Base-by-base conservation (phyloP, 2,113 vertebrate genomes). In the Phoxinus phoxinus region DNA sequence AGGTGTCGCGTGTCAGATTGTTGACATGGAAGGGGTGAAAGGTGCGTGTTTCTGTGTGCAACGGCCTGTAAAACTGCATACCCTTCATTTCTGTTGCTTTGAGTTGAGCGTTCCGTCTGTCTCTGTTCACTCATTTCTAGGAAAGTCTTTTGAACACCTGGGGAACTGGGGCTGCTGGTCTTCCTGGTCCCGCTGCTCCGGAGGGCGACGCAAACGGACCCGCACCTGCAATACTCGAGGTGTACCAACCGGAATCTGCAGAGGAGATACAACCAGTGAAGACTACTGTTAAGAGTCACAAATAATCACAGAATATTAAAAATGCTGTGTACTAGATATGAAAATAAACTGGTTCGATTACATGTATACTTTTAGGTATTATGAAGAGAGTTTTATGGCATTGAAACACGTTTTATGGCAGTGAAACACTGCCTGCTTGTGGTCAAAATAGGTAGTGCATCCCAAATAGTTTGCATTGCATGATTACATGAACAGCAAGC, bases 131-230 rank as follows among this genome's bases (percentile, higher is more conserved):
- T 37, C 27, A 27, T 23, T 51, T 85, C 9, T 65, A 88, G 84
- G 8, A 44, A 78, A 81, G 11, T 4, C 46, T 6, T 85, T 93
- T 4, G 10, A 8, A 48, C 91, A 94, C 9, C 86, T 95, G 23
- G 95, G 96, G 41, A 93, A 95, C 85, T 95, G 96, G 96, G 93
- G 87, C 7, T 97, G 94, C 78, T 97, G 96, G 95, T 91, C 93
- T 27, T 0, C 77, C 35, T 96, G 94, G 94, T 93, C 93, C 10
- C 0, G 3, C 10, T 97, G 94, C 9, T 86, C 12, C 2, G 76
- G 85, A 35, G 88, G 81, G 21, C 92, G 89, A 87, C 93, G 32
- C 2, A 91, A 25, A 48, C 93, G 93, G 44, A 95, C 88, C 17
- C 94, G 95, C 0, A n/a, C 23, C 8, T 96, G 95, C 84, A 95